Base-by-base conservation (phyloP, 2,888 invertebrate species). In the Patella ulyssiponensis region DNA sequence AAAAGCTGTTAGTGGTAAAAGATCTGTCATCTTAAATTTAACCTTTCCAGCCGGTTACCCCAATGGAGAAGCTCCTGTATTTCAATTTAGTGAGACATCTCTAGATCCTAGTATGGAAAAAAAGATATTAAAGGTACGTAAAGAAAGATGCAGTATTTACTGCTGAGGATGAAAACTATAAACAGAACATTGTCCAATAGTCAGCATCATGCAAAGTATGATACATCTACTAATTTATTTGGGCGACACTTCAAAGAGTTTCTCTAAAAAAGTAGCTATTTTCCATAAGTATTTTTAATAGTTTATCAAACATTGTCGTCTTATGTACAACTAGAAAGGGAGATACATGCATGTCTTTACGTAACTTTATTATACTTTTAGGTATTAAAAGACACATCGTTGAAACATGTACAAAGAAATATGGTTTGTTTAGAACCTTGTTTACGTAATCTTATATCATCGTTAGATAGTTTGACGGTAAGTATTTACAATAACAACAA, bases 341-440 rank as follows among this genome's bases (percentile, higher is more conserved):
- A 12, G 9, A 7, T 51, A 14, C 20, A 15, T 23, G 71, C 20
- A 15, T 23, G 71, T 20, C 23, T 11, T 76, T n/a, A 17, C 3
- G 53, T 80, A 71, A 27, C 44, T 73, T 44, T 9, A 44, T 44
- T 44, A 9, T 44, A 17, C 23, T 83, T 87, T 23, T 85, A 93
- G 92, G 91, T 95, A 20, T 93, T 97, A 56, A 95, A 95, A 56
- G 89, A 89, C 53, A 91, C 91, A 4, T 87, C 91, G 12, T 94
- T 95, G 87, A 95, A 95, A 85, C 94, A 96, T 87, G 96, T 97
- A 1, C 95, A 95, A 82, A 96, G 96, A 90, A 96, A 96, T 75
- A 94, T 96, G 74, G 95, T 96, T 58, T 98, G 98, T 91, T 92
- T 98, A 75, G 95, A 97, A 90, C 96, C 97, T 72, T 97, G 97